Evolutionary conservation across 2,113 vertebrate genomes (phyloP).

Genomic region (Plecotus auritus): DNA sequence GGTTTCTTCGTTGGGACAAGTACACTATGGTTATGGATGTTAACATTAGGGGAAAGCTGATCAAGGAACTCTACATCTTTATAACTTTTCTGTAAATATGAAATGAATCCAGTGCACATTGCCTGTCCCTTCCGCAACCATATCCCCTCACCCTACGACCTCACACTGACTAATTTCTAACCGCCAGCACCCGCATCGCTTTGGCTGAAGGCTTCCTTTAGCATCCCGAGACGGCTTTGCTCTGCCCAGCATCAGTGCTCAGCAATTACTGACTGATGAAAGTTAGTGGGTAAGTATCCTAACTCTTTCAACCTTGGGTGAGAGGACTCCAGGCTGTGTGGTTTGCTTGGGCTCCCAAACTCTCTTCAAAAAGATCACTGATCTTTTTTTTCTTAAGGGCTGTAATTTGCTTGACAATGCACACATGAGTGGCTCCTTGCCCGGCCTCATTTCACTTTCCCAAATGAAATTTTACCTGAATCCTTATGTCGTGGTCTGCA

Average conservation of each 20-base stretch:
- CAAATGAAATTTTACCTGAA: background rate
- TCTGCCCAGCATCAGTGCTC: background rate
- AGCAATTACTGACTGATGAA: background rate
- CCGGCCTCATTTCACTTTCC: background rate
- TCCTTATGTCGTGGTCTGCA: background rate
- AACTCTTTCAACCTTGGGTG: background rate
- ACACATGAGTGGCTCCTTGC: background rate
- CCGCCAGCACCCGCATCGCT: background rate
- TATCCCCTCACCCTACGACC: background rate
- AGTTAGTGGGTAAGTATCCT: background rate
- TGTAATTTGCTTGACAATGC: background rate
- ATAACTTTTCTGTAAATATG: background rate
- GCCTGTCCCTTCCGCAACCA: background rate
- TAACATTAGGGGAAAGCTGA: background rate
- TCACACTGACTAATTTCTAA: background rate
- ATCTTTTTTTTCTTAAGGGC: background rate
- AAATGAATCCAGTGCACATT: background rate
- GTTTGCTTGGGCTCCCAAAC: background rate
- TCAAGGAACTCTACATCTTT: background rate
- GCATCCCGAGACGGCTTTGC: background rate
- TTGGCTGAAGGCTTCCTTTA: background rate
- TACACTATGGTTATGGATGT: background rate
- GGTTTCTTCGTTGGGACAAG: background rate
- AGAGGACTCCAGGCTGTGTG: background rate
- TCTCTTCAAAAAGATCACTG: background rate